Conservation (phyloP, 2,888 invertebrate genomes). For the Leptinotarsa rubiginosa region DNA sequence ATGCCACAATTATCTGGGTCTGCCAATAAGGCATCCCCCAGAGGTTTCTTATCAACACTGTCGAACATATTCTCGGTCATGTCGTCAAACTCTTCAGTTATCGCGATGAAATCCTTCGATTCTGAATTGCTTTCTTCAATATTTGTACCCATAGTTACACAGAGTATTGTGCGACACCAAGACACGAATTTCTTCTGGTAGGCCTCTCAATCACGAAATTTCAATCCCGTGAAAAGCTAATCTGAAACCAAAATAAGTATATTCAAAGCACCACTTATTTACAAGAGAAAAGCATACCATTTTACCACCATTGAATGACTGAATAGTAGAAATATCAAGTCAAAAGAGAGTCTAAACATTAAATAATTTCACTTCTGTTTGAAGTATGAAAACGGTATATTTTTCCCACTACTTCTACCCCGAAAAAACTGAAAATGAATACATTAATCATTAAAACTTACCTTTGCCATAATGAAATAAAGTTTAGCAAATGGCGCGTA, state of each 20-base stretch:
- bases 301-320: constrained; percentile 23
- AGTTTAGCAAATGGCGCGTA: constrained; percentile 68
- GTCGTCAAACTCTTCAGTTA: constrained; percentile 61
- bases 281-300: constrained; percentile 32
- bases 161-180: constrained; percentile 41
- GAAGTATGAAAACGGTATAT: constrained; percentile 15
- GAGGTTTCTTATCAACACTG: constrained; percentile 62
- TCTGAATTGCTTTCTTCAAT: constrained; percentile 57
- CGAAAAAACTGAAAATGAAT: constrained; percentile 24
- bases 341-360: neutral
- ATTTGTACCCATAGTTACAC: constrained; percentile 58
- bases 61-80: constrained; percentile 62
- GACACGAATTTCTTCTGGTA: constrained; percentile 53
- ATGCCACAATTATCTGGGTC: constrained; percentile 66
- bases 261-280: constrained; percentile 17
- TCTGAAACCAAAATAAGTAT: constrained; percentile 54
- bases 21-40: constrained; percentile 64
- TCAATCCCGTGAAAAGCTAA: constrained; percentile 62
- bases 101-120: constrained; percentile 55
- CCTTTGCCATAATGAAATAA: constrained; percentile 66
- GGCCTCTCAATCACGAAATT: constrained; percentile 60
- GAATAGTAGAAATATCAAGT: neutral
- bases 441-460: constrained; percentile 58
- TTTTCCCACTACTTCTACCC: constrained; percentile 8
- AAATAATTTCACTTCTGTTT: neutral